Percentiles rank a stretch among this genome's conserved stretches.
Conservation (phyloP, 2,797 vertebrate genomes). For the Pygocentrus nattereri region DNA sequence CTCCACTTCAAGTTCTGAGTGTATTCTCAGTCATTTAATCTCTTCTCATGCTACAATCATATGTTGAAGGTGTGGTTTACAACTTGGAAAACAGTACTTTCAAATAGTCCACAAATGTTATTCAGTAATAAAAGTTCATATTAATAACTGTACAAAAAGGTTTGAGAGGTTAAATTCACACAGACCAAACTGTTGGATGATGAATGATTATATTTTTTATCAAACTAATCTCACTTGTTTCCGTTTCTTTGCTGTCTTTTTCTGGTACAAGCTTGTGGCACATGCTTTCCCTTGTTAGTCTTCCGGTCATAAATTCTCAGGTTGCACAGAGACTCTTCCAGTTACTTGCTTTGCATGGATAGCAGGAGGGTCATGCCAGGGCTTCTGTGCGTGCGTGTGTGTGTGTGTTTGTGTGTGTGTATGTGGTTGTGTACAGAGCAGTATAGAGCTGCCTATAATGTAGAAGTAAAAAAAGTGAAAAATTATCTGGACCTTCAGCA, state of each 20-base stretch:
- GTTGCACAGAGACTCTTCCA: slow-evolving; percentile 11
- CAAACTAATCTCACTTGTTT: not conserved
- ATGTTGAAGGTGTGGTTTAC: too few relatives aligned
- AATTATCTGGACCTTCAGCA: not conserved
- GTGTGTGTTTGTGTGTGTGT: not conserved
- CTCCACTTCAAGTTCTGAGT: too few relatives aligned
- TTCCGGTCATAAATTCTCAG: slow-evolving; percentile 22
- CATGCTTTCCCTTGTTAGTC: slow-evolving; percentile 9
- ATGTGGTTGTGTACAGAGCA: not conserved
- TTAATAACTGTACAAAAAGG: too few relatives aligned
- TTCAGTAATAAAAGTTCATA: too few relatives aligned
- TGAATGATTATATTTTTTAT: not conserved
- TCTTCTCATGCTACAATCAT: too few relatives aligned
- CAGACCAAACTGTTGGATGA: too few relatives aligned
- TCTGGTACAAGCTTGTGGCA: not conserved
- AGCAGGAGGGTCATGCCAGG: slow-evolving; percentile 8
- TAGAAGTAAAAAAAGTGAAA: not conserved
- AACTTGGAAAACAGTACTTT: too few relatives aligned
- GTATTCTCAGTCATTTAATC: too few relatives aligned
- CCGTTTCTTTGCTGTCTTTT: not conserved
- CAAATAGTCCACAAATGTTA: too few relatives aligned
- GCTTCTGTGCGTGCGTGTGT: not conserved
- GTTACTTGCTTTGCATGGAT: slow-evolving; percentile 13
- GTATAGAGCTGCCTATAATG: not conserved
- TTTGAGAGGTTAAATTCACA: too few relatives aligned